Conservation (phyloP, 2,888 invertebrate genomes). For the Philaethria dido region DNA sequence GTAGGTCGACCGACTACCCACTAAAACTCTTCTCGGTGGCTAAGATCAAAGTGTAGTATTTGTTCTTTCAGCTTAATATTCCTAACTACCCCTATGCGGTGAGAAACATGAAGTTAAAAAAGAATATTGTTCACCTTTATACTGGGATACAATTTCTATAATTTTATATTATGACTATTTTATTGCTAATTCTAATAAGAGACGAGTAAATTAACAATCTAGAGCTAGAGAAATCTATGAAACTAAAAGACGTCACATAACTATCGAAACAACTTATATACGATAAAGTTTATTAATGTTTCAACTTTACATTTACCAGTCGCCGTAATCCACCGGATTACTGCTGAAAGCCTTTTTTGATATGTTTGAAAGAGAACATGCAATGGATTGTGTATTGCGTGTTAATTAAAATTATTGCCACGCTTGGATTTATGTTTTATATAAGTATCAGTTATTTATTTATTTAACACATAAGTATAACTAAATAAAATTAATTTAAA, state of each 20-base stretch:
- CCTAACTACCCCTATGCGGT: too few relatives aligned
- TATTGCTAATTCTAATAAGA: too few relatives aligned
- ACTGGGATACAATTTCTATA: too few relatives aligned
- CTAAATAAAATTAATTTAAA: too few relatives aligned
- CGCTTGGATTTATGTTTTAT: not conserved
- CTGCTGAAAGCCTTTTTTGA: slow-evolving; percentile 20
- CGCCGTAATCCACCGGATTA: slow-evolving; percentile 28
- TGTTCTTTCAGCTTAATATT: too few relatives aligned
- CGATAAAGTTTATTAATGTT: slow-evolving; percentile 22
- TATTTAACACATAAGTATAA: not conserved
- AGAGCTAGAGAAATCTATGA: not conserved
- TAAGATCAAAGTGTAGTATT: too few relatives aligned
- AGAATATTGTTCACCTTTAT: too few relatives aligned
- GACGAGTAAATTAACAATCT: not conserved
- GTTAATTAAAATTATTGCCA: slow-evolving; percentile 13
- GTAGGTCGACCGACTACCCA: too few relatives aligned
- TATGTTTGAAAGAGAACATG: slow-evolving; percentile 13
- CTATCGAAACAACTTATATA: slow-evolving; percentile 9
- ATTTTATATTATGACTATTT: too few relatives aligned
- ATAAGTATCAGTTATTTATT: not conserved
- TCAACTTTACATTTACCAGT: slow-evolving; percentile 28
- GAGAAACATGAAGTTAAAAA: too few relatives aligned
- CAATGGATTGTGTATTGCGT: not conserved
- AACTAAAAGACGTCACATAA: slow-evolving; percentile 15
- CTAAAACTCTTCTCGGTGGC: too few relatives aligned